Base-by-base conservation (phyloP, 1,140 invertebrate genomes). In the Sinonovacula constricta region DNA sequence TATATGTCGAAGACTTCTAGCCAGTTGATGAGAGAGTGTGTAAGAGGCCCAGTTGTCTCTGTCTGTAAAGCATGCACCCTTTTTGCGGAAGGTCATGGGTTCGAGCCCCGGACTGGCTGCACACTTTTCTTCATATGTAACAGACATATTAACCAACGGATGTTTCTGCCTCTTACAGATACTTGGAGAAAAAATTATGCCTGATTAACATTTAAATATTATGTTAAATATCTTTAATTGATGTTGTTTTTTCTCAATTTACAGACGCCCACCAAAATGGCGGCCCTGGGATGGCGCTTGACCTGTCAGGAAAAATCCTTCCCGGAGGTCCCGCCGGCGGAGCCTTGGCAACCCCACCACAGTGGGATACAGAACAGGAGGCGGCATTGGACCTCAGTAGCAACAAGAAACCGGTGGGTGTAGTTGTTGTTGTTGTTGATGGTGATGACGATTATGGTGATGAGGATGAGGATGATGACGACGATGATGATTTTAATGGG, bases 251-350 rank as follows among this genome's bases (percentile, higher is more conserved):
- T n/a, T n/a, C n/a, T n/a, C n/a, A n/a, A n/a, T n/a, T n/a, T 45
- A 10, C 39, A 45, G 62, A 67, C n/a, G 24, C 31, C 0, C 33
- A 2, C 22, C 62, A 26, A 2, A 51, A 66, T 66, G 62, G 45
- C 15, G 30, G 26, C 5, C 14, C 1, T 28, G 12, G 36, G n/a
- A 14, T 53, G 10, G 53, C 30, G 2, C 31, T 67, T 18, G 72
- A 76, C 18, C 33, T 76, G 10, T 76, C 72, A n/a, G 72, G 62
- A 15, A 63, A 33, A 28, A n/a, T n/a, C n/a, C n/a, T n/a, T n/a
- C 33, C 49, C 15, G 53, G 22, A 28, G 18, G 18, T 45, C 34
- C n/a, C 18, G 28, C 22, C 24, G 18, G 24, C 15, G n/a, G 22
- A 54, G 33, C 26, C 53, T 39, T 63, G 34, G 62, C 26, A 10